phyloP scores from a whole-genome alignment of 1,140 invertebrate species.

The honey bee (Apis mellifera) region Amel_HAv3.1 CM009933.2:2189501-2190000 shows the following conservation, averaged over 20 bases:
- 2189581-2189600: background rate
- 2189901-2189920: constrained; percentile 15
- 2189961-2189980: background rate
- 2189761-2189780: too few relatives aligned
- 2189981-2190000: constrained; percentile 35
- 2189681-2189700: background rate
- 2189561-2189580: background rate
- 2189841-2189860: background rate
- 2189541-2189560: background rate
- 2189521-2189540: background rate
- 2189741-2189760: too few relatives aligned
- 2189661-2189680: background rate
- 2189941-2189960: background rate
- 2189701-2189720: background rate
- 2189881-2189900: background rate
- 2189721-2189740: background rate
- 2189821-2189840: background rate
- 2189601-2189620: background rate
- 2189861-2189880: background rate
- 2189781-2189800: too few relatives aligned
- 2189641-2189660: too few relatives aligned
- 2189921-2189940: background rate
- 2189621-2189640: background rate
- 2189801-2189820: background rate
- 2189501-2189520: background rate